Percentiles rank a stretch among this genome's conserved stretches.
phyloP scores from a whole-genome alignment of 2,888 invertebrate genomes.

The Seira ritae region DNA sequence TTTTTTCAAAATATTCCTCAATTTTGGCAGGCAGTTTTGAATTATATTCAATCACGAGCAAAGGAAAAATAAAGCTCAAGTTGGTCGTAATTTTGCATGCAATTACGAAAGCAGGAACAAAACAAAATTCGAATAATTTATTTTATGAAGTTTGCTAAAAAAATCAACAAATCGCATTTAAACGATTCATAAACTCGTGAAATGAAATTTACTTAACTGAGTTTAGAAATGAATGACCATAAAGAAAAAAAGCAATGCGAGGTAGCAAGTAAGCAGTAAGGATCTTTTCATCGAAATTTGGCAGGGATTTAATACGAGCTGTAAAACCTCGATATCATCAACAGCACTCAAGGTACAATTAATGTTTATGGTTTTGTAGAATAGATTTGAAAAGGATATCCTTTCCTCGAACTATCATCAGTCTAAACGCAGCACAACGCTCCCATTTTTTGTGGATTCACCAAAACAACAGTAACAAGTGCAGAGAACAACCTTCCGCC shows the following conservation, averaged over 20 bases:
- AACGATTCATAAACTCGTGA: background rate
- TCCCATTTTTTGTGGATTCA: constrained; percentile 12
- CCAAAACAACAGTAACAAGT: background rate
- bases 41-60: background rate
- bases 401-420: background rate
- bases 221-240: background rate
- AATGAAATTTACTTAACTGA: background rate
- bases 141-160: background rate
- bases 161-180: background rate
- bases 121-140: background rate
- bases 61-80: background rate
- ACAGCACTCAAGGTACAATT: constrained; percentile 10
- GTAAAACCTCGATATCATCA: constrained; percentile 14
- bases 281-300: background rate
- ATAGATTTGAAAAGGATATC: constrained; percentile 36
- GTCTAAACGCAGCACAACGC: background rate
- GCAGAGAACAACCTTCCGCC: background rate
- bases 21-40: background rate
- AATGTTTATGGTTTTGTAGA: constrained; percentile 32
- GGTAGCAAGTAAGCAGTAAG: background rate
- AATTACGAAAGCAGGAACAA: constrained; percentile 2
- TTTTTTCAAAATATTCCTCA: background rate
- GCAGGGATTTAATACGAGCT: constrained; percentile 4
- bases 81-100: background rate
- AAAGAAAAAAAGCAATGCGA: too few relatives aligned